Evolutionary conservation across 2,888 invertebrate species (phyloP).

Genomic region (Harpalus rufipes): DNA sequence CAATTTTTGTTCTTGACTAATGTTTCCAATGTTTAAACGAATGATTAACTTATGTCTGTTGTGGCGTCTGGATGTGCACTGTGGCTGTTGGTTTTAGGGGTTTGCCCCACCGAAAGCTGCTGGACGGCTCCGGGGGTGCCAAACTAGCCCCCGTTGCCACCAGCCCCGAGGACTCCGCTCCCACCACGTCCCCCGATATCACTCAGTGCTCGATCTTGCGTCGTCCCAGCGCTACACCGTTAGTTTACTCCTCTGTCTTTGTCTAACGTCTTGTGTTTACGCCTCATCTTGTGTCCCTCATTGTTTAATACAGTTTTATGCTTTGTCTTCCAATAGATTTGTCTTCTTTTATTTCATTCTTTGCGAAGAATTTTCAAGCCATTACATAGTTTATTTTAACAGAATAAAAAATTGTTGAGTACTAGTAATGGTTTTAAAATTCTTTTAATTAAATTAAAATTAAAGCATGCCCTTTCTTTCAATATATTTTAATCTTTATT

Average conservation of each 20-base stretch:
- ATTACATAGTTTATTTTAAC: conserved; percentile 1
- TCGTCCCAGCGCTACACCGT: conserved; percentile 80
- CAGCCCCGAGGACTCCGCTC: conserved; percentile 79
- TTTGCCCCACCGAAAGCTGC: conserved; percentile 78
- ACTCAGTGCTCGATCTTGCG: conserved; percentile 73
- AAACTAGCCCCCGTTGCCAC: conserved; percentile 80
- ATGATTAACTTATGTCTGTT: conserved; percentile 12
- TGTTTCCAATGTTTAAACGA: conserved; percentile 11
- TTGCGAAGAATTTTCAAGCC: conserved; percentile 17
- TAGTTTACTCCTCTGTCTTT: conserved; percentile 74
- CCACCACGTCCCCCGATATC: conserved; percentile 72
- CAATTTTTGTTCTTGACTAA: conserved; percentile 23
- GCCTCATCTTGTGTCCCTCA: conserved; percentile 32
- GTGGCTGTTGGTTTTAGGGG: conserved; percentile 76
- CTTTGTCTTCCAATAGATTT: conserved; percentile 28
- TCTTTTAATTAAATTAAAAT: conserved; percentile 22
- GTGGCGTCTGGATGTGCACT: conserved; percentile 33
- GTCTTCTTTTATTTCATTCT: conserved; percentile 1
- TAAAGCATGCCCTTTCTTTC: conserved; percentile 21
- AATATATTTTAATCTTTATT: neutral
- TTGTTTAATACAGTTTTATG: conserved; percentile 32
- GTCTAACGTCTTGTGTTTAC: conserved; percentile 29
- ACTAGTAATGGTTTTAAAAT: conserved; percentile 20
- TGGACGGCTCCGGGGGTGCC: conserved; percentile 76
- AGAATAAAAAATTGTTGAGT: neutral